Evolutionary conservation across 2,888 invertebrate species (phyloP).

Genomic region (Lithophane leautieri): DNA sequence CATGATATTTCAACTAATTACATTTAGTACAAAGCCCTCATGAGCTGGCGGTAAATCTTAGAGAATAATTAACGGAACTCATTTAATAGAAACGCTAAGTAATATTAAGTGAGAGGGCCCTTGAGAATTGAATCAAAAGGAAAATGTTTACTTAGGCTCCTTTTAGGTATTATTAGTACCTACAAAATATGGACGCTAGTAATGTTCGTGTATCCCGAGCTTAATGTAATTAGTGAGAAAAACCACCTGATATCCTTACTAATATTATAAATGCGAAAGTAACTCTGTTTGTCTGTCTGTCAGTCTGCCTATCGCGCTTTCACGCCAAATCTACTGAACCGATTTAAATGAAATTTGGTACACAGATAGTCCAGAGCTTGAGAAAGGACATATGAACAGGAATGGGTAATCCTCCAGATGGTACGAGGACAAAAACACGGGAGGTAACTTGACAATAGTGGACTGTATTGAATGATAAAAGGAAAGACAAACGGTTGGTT

Average conservation of each 20-base stretch:
- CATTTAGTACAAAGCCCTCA: slow-evolving; percentile 45
- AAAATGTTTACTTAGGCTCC: slow-evolving; percentile 46
- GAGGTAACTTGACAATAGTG: too few relatives aligned
- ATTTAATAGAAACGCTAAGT: slow-evolving; percentile 56
- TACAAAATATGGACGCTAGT: slow-evolving; percentile 20
- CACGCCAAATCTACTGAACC: too few relatives aligned
- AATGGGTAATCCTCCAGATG: too few relatives aligned
- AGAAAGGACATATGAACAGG: too few relatives aligned
- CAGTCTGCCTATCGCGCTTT: too few relatives aligned
- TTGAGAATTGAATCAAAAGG: slow-evolving; percentile 33
- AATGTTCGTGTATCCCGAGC: slow-evolving; percentile 5
- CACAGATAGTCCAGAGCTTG: too few relatives aligned
- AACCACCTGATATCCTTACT: neutral
- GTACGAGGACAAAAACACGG: too few relatives aligned
- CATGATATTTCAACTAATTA: slow-evolving; percentile 49
- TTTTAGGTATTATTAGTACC: slow-evolving; percentile 28
- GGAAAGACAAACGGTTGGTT: too few relatives aligned
- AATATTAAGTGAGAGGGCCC: slow-evolving; percentile 51
- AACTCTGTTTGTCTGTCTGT: too few relatives aligned
- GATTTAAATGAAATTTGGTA: too few relatives aligned
- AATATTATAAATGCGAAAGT: too few relatives aligned
- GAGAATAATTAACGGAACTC: slow-evolving; percentile 56
- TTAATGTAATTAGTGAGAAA: slow-evolving; percentile 19
- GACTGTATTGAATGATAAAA: too few relatives aligned
- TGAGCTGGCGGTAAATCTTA: slow-evolving; percentile 56